These are phyloP conservation scores for Crotalus tigris DNA, from an alignment of 2,113 vertebrate genomes.

Conservation along the genomic window DNA sequence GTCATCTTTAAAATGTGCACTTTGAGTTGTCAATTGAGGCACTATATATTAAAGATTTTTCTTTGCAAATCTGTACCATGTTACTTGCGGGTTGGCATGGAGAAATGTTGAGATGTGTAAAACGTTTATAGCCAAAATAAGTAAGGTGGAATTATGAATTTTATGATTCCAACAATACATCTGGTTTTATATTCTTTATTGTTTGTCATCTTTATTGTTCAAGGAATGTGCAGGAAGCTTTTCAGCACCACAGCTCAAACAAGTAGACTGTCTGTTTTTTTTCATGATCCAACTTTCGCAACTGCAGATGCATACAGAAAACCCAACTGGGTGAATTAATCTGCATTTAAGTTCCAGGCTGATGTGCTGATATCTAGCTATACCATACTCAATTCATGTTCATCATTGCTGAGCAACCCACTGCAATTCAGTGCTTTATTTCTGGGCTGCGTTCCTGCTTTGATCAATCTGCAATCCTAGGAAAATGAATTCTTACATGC, in stretches of 20 bases:
- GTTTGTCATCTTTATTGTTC: not conserved
- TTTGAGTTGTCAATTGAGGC: not conserved
- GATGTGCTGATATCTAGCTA: not conserved
- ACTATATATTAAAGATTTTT: not conserved
- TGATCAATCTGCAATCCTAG: not conserved
- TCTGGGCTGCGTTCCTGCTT: not conserved
- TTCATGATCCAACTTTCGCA: not conserved
- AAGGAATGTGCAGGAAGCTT: not conserved
- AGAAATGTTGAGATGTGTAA: not conserved
- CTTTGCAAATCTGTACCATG: not conserved
- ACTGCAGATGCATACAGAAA: not conserved
- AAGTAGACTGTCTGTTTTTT: not conserved
- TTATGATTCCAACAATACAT: not conserved
- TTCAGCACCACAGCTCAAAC: not conserved
- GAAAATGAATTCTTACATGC: not conserved
- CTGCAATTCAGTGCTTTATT: not conserved
- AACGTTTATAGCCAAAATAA: not conserved
- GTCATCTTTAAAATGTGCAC: not conserved
- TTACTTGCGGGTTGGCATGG: not conserved
- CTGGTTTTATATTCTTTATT: not conserved
- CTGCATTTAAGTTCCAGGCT: not conserved
- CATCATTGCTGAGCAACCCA: not conserved
- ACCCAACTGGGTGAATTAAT: not conserved
- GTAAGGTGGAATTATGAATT: not conserved
- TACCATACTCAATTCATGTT: not conserved